phyloP scores from a whole-genome alignment of 2,113 vertebrate species.

The Ramphastos sulfuratus region DNA sequence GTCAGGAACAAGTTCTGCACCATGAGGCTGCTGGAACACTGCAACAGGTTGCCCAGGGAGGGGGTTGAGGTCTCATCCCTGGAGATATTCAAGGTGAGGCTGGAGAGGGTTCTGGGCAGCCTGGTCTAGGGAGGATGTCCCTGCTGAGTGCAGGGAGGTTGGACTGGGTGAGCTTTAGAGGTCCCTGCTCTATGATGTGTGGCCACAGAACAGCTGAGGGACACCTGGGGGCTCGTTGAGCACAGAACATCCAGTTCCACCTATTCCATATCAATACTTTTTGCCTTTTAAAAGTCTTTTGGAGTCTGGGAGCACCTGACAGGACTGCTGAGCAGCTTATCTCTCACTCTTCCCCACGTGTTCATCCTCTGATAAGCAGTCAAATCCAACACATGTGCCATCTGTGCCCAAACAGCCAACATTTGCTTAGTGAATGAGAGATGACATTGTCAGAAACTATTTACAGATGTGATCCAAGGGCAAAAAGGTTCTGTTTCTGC shows the following conservation, averaged over 20 bases:
- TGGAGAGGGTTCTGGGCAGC: too few species aligned
- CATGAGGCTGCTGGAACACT: too few species aligned
- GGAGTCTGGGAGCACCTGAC: background rate
- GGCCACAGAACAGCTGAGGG: background rate
- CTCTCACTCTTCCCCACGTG: background rate
- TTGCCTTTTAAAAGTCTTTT: constrained; percentile 58
- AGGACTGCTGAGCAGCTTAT: constrained; percentile 49
- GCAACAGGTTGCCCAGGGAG: too few species aligned
- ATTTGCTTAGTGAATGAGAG: constrained; percentile 45
- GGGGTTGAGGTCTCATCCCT: too few species aligned
- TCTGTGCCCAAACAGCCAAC: constrained; percentile 36
- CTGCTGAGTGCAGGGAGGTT: too few species aligned
- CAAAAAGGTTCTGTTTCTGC: background rate
- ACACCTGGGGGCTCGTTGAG: background rate
- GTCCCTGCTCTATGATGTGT: too few species aligned
- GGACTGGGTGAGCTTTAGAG: too few species aligned
- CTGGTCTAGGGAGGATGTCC: too few species aligned
- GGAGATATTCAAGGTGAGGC: too few species aligned
- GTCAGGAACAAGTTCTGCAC: too few species aligned
- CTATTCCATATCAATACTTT: background rate
- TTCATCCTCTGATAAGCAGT: constrained; percentile 56
- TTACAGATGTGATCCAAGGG: constrained; percentile 51
- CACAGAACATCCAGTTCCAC: rapidly evolving
- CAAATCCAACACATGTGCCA: background rate
- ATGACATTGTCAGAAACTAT: constrained; percentile 41